Evolutionary conservation across 2,797 vertebrate genomes (phyloP).

Genomic region (Neomorphus geoffroyi): DNA sequence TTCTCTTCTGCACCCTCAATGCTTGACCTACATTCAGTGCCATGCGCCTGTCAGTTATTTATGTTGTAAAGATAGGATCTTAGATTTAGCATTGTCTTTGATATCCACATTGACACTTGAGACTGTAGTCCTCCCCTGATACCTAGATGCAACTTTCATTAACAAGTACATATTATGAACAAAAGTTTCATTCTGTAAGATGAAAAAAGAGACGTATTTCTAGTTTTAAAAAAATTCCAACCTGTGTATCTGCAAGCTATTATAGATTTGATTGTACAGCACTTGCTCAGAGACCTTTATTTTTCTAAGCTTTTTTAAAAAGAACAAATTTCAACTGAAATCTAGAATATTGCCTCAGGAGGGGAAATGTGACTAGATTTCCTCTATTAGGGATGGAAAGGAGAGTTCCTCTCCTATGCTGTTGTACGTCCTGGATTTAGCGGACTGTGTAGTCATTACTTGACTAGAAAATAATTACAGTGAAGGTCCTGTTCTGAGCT

Average conservation of each 20-base stretch:
- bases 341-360: neutral
- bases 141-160: neutral
- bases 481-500: neutral
- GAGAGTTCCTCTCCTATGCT: neutral
- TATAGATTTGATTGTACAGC: neutral
- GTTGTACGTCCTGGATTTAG: neutral
- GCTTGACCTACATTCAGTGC: neutral
- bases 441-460: neutral
- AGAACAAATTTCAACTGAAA: neutral
- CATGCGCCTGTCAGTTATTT: neutral
- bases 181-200: neutral
- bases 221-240: neutral
- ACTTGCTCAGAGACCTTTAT: neutral
- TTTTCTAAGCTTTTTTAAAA: neutral
- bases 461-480: neutral
- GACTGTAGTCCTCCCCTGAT: neutral
- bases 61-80: neutral
- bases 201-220: neutral
- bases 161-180: neutral
- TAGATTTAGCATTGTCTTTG: neutral
- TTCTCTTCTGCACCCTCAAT: neutral
- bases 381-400: neutral
- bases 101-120: fast-evolving
- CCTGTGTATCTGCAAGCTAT: neutral
- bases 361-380: neutral